Evolutionary conservation across 2,797 vertebrate species (phyloP), one percentile per base, ranked within the genome.

Genomic region (Sebastes vulpes): DNA sequence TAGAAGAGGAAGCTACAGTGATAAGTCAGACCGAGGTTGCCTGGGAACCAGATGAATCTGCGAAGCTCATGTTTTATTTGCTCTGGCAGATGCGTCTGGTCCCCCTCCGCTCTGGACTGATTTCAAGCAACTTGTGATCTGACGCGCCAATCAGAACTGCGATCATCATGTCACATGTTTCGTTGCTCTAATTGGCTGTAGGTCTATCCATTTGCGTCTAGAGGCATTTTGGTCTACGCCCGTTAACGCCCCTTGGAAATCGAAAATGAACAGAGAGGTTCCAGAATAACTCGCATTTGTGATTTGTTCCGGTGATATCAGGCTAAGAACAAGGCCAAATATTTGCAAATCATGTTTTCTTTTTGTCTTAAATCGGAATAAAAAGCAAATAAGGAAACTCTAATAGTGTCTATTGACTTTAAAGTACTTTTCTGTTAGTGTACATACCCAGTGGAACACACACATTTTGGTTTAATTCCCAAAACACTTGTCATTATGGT

Each of bases 1-100:
- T 3, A 64, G 42, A 77, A 61, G 61, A 75, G 72, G 66, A 80
- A 71, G 70, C 75, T 53, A 5, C 23, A 66, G 20, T 48, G 66
- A 82, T 61, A 82, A 73, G 56, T 77, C 72, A 64, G 59, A 21
- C 32, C 52, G 32, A 28, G 61, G 77, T 60, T 35, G 58, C 29
- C 31, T 35, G 31, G 31, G 31, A 60, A 60, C 31, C 58, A 21
- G 31, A 32, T 60, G n/a, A 32, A 60, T 60, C 58, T 60, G 28
- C 5, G 2, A 31, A 31, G 9, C 57, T 31, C 9, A 6, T 11
- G 18, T 12, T 31, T 20, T 31, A 59, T 59, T 59, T 31, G 28
- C 57, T 31, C 9, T 59, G 28, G 28, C 57, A 31, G 57, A 31
- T 35, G 28, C n/a, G 3, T 32, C 20, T 35, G 65, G 12, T 50